Conservation (phyloP, 2,888 invertebrate genomes). For the Xiphydria camelus region DNA sequence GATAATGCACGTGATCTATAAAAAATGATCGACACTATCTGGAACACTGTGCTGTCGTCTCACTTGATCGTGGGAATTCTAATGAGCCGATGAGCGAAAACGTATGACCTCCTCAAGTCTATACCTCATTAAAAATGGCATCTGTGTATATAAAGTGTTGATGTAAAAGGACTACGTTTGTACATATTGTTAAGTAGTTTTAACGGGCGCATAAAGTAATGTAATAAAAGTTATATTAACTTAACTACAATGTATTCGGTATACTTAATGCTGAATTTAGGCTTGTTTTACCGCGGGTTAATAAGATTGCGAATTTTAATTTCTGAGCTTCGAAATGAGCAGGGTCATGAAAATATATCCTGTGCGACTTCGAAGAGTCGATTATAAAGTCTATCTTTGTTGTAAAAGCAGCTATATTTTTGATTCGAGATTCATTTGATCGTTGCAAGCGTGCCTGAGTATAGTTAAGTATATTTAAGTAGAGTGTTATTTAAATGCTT, state of each 20-base stretch:
- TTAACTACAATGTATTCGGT: conserved; percentile 6
- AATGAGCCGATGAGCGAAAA: conserved; percentile 20
- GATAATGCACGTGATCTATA: too few relatives aligned
- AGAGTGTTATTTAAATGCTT: background rate
- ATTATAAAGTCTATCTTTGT: too few relatives aligned
- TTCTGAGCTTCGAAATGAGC: too few relatives aligned
- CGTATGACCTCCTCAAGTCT: conserved; percentile 29
- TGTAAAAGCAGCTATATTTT: conserved; percentile 1
- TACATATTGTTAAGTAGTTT: conserved; percentile 40
- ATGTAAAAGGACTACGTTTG: conserved; percentile 37
- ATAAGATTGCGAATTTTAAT: too few relatives aligned
- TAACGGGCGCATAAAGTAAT: conserved; percentile 31
- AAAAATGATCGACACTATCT: too few relatives aligned
- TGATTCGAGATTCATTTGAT: conserved; percentile 13
- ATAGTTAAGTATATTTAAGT: conserved; percentile 9
- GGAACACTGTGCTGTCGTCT: too few relatives aligned
- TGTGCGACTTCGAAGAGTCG: too few relatives aligned
- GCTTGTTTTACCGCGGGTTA: conserved; percentile 10
- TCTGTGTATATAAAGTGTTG: conserved; percentile 37
- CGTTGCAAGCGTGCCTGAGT: conserved; percentile 17
- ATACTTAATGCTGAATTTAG: conserved; percentile 12
- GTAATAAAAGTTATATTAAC: conserved; percentile 34
- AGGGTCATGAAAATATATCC: too few relatives aligned
- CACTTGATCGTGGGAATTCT: too few relatives aligned
- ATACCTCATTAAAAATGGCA: conserved; percentile 28